Base-by-base conservation (phyloP, 2,888 invertebrate genomes). In the Bursaphelenchus okinawaensis region DNA sequence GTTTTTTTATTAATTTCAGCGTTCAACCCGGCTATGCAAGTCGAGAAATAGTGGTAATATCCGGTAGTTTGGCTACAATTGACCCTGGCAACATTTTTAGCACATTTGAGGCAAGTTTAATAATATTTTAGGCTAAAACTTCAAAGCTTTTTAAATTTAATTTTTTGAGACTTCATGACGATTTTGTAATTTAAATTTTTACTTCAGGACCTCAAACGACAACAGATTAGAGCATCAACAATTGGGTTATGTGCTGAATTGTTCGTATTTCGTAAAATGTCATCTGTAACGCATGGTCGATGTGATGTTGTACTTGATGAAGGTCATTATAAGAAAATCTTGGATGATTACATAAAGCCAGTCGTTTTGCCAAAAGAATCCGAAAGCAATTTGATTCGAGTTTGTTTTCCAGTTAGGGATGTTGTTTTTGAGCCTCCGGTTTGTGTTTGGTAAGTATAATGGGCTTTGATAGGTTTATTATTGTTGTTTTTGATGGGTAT, bases 231-330 rank as follows among this genome's bases (percentile, higher is more conserved):
- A 63, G 93, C 92, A 83, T 95, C 94, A 16, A 91, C 96, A 0
- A 91, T 98, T 77, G 93, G 94, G 50, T 85, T 98, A 55, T 91
- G 94, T 4, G 96, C 96, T 1, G 96, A 98, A 86, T 90, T 98
- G 9, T 88, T 90, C 74, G 89, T 96, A 28, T 94, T 92, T 83
- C 90, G 90, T 76, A 88, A 89, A 80, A 85, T 98, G 69, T 90
- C 92, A 62, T 88, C 88, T 76, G 89, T 90, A 73, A 98, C 96
- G 0, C 89, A 89, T 71, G 86, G 86, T 84, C 68, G 69, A 55
- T 80, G 93, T 84, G 89, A 90, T 67, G 89, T 92, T 4, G 89
- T 90, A n/a, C 84, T 92, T 52, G 91, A 93, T 80, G 91, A 91
- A 77, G 86, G 87, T 52, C 91, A 92, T 83, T 90, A 84, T 65